Conservation (phyloP, 1,140 invertebrate genomes). For the Drosophila subpulchrella region DNA sequence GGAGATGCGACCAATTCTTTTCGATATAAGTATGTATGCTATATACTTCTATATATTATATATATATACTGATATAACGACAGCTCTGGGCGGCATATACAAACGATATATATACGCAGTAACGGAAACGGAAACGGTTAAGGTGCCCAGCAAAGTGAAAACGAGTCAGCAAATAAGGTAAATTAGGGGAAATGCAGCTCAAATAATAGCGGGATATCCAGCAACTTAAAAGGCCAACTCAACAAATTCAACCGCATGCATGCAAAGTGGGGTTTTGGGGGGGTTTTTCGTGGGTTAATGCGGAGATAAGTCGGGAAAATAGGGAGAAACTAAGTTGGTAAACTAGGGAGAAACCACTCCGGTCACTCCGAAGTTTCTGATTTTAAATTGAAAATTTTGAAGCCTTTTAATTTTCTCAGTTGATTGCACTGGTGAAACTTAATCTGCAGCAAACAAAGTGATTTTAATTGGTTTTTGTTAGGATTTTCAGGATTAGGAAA, state of each 20-base stretch:
- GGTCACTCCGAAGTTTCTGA: constrained; percentile 3
- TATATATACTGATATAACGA: constrained; percentile 54
- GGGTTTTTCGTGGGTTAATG: constrained; percentile 3
- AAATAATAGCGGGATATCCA: constrained; percentile 30
- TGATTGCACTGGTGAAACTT: neutral
- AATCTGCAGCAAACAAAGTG: constrained; percentile 5
- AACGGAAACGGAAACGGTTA: constrained; percentile 36
- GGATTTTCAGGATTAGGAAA: neutral
- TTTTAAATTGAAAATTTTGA: constrained; percentile 2
- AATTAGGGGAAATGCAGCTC: constrained; percentile 21
- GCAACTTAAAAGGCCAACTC: constrained; percentile 44
- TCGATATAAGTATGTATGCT: constrained; percentile 63
- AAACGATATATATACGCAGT: constrained; percentile 34
- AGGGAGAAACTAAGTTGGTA: neutral
- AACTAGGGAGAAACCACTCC: constrained; percentile 9
- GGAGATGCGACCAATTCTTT: constrained; percentile 59
- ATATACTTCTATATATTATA: constrained; percentile 57
- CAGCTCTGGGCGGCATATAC: constrained; percentile 52
- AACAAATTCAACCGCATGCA: constrained; percentile 39
- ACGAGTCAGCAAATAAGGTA: constrained; percentile 17
- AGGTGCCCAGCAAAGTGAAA: constrained; percentile 25
- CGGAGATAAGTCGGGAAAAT: neutral
- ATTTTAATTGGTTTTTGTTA: neutral
- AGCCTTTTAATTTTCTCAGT: neutral
- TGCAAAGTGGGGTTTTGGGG: constrained; percentile 22